Percentiles rank a stretch among this genome's conserved stretches.
Evolutionary conservation across 2,113 vertebrate species (phyloP).

Genomic region (Probosciger aterrimus): DNA sequence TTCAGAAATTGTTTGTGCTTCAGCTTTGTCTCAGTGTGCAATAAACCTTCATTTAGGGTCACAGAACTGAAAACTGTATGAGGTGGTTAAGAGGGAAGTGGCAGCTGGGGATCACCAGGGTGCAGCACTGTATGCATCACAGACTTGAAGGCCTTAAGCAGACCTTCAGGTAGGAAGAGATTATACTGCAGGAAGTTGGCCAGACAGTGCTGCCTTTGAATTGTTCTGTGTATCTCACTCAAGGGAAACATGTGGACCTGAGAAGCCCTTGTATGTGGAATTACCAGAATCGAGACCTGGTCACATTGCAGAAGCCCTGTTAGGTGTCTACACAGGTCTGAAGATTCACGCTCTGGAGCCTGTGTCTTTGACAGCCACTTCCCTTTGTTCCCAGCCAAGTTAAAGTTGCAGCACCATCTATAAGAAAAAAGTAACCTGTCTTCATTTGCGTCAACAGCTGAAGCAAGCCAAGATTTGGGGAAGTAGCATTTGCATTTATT

Average conservation of each 20-base stretch:
- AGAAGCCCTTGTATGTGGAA: not conserved
- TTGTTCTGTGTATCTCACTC: not conserved
- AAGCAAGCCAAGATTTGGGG: not conserved
- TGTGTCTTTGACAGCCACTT: not conserved
- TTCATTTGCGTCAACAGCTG: not conserved
- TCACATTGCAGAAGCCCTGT: not conserved
- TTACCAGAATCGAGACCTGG: not conserved
- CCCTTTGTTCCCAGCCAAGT: fast-evolving
- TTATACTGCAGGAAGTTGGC: not conserved
- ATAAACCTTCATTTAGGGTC: not conserved
- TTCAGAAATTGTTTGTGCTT: not conserved
- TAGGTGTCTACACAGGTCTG: not conserved
- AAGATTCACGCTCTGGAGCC: not conserved
- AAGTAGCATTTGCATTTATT: not conserved
- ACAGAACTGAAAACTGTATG: not conserved
- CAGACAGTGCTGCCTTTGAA: not conserved
- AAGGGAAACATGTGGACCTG: not conserved
- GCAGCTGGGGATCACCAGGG: not conserved
- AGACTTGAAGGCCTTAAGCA: not conserved
- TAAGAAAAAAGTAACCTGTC: not conserved
- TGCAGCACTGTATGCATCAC: not conserved
- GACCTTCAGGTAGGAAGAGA: not conserved
- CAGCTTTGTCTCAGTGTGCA: not conserved
- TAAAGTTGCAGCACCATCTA: not conserved
- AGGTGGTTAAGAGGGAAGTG: not conserved